Base-by-base conservation (phyloP, 2,888 invertebrate species). In the Drosophila borborema region DNA sequence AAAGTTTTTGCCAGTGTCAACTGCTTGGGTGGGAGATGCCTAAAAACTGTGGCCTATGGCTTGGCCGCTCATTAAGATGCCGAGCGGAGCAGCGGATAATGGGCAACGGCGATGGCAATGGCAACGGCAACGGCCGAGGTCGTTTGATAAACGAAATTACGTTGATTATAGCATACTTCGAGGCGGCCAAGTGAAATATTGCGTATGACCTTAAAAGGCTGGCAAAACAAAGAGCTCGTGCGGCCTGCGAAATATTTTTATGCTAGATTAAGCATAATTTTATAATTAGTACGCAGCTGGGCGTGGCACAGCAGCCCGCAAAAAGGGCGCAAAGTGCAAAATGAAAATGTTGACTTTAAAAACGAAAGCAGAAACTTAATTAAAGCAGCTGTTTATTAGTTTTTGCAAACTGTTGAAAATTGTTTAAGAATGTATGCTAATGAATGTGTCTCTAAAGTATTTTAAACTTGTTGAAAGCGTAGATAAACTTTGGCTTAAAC, bases 261-360 rank as follows among this genome's bases (percentile, higher is more conserved):
- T 80, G 82, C 77, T 78, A 82, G 83, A 89, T 83, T 89, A 87
- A 79, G 85, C 82, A 81, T 84, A 79, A 84, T 81, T 84, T 84
- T 79, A 84, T 82, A 82, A 81, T 82, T 79, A 85, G 64, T 72
- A 54, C 60, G 55, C 76, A 71, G 58, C 28, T 58, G 65, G 67
- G 73, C 71, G 61, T 67, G 59, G 45, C 65, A 23, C 23, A 23
- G 23, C 14, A 0, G 7, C 31, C 49, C 31, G 12, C 6, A 16
- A 10, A 51, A 45, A 20, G 51, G 45, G 18, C 20, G 20, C 36
- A 49, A 36, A 46, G 40, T 58, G n/a, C n/a, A n/a, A 49, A 64
- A n/a, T 38, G 53, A 45, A 45, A 61, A 62, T 64, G 54, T 48
- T 64, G 53, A 16, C 60, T 53, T 23, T 34, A 12, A 62, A 18